Evolutionary conservation across 2,888 invertebrate species (phyloP), one percentile per base, ranked within the genome.

Genomic region (Polydrusus cervinus): DNA sequence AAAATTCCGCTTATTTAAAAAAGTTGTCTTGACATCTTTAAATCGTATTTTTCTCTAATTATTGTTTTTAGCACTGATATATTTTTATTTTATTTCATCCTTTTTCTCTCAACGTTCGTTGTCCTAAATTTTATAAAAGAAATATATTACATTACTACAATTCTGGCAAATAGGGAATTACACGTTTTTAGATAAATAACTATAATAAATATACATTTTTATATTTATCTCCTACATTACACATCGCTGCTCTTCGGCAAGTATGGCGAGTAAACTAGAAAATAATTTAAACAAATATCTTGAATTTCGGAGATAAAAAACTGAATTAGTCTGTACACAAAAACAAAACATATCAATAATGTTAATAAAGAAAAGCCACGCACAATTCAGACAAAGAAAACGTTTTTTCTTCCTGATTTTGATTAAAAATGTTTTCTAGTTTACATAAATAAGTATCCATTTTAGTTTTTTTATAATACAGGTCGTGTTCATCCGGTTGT

Each of bases 121-220:
- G 34, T 34, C 10, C 10, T 9, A 34, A 18, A 11, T 25, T 25
- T 25, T 20, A 3, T 25, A 53, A 53, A 25, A n/a, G n/a, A n/a
- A 20, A 25, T 9, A 9, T 51, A 53, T 7, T 13, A 53, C 13
- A 25, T n/a, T 2, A n/a, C 25, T 53, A 25, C 20, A 53, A 60
- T 34, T 60, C 18, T 16, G 11, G 34, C 18, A 60, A 14, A 16
- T 16, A 60, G 40, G 10, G 38, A 60, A 38, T 40, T 25, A 55
- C 20, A 30, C 55, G 8, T 40, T 18, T 38, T 53, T 51, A 38
- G 34, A 38, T 51, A 66, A 49, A 51, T 51, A 51, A 51, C 6
- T 66, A 66, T 1, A 66, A 66, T 55, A 61, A 51, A 49, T 65
- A 55, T 18, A 40, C 64, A 40, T 60, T 13, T 60, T 57, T 49